Conservation (phyloP, 1,140 invertebrate genomes). For the Bathynomus jamesi region DNA sequence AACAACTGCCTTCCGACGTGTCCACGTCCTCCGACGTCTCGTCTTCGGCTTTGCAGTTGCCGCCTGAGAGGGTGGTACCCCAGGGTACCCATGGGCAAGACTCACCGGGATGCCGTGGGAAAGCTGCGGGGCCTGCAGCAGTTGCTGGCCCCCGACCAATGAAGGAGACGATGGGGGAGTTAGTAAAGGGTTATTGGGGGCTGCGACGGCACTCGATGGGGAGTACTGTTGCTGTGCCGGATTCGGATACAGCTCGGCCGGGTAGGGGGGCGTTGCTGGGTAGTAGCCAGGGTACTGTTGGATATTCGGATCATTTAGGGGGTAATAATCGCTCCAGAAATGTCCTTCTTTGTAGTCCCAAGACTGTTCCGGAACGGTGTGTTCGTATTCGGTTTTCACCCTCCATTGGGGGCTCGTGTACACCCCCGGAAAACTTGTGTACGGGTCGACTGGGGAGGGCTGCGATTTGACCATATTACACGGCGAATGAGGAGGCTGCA, state of each 20-base stretch:
- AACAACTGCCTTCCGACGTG: slow-evolving; percentile 41
- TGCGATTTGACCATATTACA: too few species aligned
- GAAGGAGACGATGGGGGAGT: neutral
- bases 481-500: neutral
- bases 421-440: neutral
- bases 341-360: slow-evolving; percentile 14
- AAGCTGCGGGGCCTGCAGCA: neutral
- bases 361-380: neutral
- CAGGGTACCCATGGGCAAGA: neutral
- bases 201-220: neutral
- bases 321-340: slow-evolving; percentile 6
- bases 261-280: neutral
- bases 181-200: neutral
- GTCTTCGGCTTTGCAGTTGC: slow-evolving; percentile 10
- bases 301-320: neutral
- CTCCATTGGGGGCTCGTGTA: slow-evolving; percentile 1
- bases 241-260: neutral
- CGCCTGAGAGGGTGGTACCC: neutral
- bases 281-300: neutral
- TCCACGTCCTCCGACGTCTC: slow-evolving; percentile 19
- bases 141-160: neutral
- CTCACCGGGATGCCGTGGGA: neutral
- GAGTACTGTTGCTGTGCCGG: neutral
- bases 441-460: slow-evolving; percentile 4
- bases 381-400: slow-evolving; percentile 11